These are phyloP conservation scores for Zaprionus camerounensis DNA, from an alignment of 1,140 invertebrate species.

Conservation along the genomic window DNA sequence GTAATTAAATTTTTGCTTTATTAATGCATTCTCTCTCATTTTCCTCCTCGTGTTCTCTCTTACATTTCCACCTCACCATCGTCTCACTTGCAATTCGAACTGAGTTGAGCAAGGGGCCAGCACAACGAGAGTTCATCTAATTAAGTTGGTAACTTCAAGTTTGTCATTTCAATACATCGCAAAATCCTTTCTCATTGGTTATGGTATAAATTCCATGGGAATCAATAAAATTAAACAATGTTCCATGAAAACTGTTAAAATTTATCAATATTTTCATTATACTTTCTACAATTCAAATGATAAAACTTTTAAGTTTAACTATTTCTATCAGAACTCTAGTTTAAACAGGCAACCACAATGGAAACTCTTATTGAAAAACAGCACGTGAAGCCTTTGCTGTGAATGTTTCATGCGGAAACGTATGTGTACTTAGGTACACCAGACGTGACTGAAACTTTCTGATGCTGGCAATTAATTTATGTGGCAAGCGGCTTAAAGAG, in stretches of 20 bases:
- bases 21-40: neutral
- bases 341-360: neutral
- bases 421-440: slow-evolving; percentile 3
- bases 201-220: too few relatives aligned
- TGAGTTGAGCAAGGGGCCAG: slow-evolving; percentile 43
- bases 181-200: too few relatives aligned
- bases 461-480: slow-evolving; percentile 62
- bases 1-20: slow-evolving; percentile 1
- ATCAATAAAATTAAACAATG: too few relatives aligned
- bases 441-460: slow-evolving; percentile 62
- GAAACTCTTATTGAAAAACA: neutral
- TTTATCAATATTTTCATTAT: too few relatives aligned
- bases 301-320: too few relatives aligned
- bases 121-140: neutral
- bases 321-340: neutral
- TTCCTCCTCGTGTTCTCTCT: neutral
- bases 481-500: slow-evolving; percentile 60
- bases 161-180: slow-evolving; percentile 17
- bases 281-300: too few relatives aligned
- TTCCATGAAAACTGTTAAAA: too few relatives aligned
- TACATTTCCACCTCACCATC: neutral
- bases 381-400: neutral
- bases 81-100: neutral
- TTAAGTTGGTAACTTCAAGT: neutral
- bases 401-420: neutral